These are phyloP conservation scores for Ispidina picta DNA, from an alignment of 2,797 vertebrate genomes.

Conservation along the genomic window DNA sequence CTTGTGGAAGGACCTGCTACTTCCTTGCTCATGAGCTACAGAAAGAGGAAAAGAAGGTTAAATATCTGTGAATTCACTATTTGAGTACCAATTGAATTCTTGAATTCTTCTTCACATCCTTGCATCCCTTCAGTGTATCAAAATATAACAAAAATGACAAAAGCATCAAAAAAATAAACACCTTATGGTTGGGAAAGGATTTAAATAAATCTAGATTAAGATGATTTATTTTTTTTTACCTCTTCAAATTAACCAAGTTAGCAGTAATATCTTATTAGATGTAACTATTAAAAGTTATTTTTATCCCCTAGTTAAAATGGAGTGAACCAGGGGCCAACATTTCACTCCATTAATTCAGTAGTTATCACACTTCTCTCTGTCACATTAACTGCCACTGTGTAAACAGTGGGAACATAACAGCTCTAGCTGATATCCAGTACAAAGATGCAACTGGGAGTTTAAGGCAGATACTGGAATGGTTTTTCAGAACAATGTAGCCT, in stretches of 20 bases:
- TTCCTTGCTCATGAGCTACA: conserved; percentile 93
- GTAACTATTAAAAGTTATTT: not conserved
- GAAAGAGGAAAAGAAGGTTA: conserved; percentile 24
- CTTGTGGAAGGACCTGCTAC: conserved; percentile 72
- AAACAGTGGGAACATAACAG: not conserved
- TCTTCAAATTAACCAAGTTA: not conserved
- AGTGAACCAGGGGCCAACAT: not conserved
- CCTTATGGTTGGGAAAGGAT: not conserved
- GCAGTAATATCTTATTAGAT: not conserved
- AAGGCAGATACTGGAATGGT: not conserved
- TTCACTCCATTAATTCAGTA: not conserved
- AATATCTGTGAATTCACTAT: not conserved
- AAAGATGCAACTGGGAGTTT: not conserved
- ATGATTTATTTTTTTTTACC: not conserved
- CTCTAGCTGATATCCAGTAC: not conserved
- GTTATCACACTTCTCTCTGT: not conserved
- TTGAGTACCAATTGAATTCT: not conserved
- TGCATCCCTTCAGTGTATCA: not conserved
- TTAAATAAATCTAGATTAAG: not conserved
- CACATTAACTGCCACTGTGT: not conserved
- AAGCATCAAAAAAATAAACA: not conserved
- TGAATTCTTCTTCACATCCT: not conserved
- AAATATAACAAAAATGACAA: not conserved
- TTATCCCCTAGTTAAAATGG: not conserved
- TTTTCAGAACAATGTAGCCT: not conserved